Conservation (phyloP, 2,797 vertebrate species). For the Pelobates cultripes region DNA sequence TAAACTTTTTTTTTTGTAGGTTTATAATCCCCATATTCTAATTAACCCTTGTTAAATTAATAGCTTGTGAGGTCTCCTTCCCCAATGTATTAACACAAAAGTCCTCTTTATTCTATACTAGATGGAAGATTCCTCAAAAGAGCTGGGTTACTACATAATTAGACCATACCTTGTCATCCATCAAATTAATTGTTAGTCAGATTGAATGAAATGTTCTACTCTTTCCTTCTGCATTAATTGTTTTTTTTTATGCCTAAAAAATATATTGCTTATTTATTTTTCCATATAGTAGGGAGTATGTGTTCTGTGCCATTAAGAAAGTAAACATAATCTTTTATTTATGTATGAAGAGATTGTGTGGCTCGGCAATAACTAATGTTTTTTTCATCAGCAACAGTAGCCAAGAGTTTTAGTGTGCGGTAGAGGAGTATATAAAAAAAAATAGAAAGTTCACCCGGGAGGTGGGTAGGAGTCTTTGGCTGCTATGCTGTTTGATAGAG, state of each 20-base stretch:
- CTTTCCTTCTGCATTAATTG: not conserved
- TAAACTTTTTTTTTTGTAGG: no score
- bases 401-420: conserved; percentile 44
- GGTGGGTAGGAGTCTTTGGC: conserved; percentile 42
- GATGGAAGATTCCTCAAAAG: no score
- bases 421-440: conserved; percentile 27
- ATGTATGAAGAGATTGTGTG: conserved; percentile 39
- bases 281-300: conserved; percentile 10
- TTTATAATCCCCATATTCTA: no score
- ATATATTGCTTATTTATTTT: conserved; percentile 10
- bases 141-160: no score
- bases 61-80: no score
- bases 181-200: not conserved
- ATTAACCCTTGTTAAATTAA: no score
- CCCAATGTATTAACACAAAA: no score
- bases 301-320: conserved; percentile 34
- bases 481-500: conserved; percentile 25
- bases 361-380: conserved; percentile 42
- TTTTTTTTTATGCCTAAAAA: not conserved
- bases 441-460: conserved; percentile 17
- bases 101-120: no score
- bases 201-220: not conserved
- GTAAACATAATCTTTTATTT: conserved; percentile 42
- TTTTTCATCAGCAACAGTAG: conserved; percentile 46
- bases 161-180: not conserved